Evolutionary conservation across 92 coral and sea anemone genomes (phyloP), one percentile per base, ranked within the genome.

Genomic region (Ricordea florida): DNA sequence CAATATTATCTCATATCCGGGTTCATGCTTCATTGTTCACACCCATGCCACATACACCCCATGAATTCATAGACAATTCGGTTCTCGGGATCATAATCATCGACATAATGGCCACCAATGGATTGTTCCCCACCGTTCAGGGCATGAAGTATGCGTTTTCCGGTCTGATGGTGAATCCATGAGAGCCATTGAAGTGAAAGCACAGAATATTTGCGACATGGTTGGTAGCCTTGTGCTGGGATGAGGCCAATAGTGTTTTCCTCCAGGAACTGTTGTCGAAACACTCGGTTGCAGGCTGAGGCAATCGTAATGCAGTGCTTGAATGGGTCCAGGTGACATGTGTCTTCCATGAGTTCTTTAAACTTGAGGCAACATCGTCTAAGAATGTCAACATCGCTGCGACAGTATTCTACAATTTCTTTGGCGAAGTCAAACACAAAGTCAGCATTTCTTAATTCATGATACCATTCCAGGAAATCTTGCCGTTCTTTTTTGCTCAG

Each of bases 301-400:
- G 80, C 84, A 27, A 84, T 84, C 18, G 89, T 69, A 18, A 76
- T 30, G 29, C 84, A 76, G 2, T 59, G 16, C 14, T 22, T 23
- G 27, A 82, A 82, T 0, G 85, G 82, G 25, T 82, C 75, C 6
- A 73, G 34, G 33, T 76, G 66, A 11, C 59, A 34, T 0, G 59
- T 57, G 10, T 59, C 67, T 11, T 20, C 57, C 36, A 84, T 67
- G 24, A 84, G 73, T 6, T 70, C 59, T 3, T 58, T 42, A 41
- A 77, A 84, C 44, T 62, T 48, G 4, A 84, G 62, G 33, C 80
- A 76, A 15, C 76, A 66, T 13, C 85, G 64, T 2, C 78, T 38
- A 3, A 82, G 70, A 34, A 79, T 80, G 18, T 72, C 87, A 0
- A 78, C 86, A 67, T 88, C 87, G 1, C 80, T 76, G 2, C 71